These are phyloP conservation scores for Bombyx huttoni DNA, from an alignment of 2,888 invertebrate genomes.

Conservation along the genomic window DNA sequence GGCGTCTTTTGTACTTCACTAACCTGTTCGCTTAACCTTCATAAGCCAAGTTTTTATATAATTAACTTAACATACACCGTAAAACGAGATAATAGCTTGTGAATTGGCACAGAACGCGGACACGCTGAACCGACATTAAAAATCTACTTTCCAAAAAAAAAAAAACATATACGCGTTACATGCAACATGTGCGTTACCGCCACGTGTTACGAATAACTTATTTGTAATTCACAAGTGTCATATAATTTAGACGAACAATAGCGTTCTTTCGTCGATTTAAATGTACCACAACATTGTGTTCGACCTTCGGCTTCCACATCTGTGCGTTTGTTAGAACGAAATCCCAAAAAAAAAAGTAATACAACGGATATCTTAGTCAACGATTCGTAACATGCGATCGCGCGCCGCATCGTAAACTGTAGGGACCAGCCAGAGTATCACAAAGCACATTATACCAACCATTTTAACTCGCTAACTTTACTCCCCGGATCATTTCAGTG, in stretches of 20 bases:
- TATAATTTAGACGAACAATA: slow-evolving; percentile 20
- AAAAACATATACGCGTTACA: neutral
- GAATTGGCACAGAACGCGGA: neutral
- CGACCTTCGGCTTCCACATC: slow-evolving; percentile 25
- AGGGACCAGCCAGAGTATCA: neutral
- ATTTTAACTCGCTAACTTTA: no score
- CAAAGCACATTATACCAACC: no score
- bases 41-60: neutral
- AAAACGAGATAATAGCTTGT: neutral
- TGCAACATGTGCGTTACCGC: neutral
- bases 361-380: slow-evolving; percentile 12
- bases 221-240: slow-evolving; percentile 17
- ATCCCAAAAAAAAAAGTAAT: slow-evolving; percentile 16
- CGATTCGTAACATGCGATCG: slow-evolving; percentile 8
- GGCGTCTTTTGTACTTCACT: slow-evolving; percentile 8
- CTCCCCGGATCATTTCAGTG: no score
- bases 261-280: slow-evolving; percentile 9
- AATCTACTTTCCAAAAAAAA: neutral
- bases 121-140: neutral
- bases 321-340: slow-evolving; percentile 19
- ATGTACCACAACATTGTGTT: slow-evolving; percentile 20
- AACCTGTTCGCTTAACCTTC: slow-evolving; percentile 9
- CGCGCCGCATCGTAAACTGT: neutral
- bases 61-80: neutral
- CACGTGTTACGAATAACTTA: slow-evolving; percentile 4